These are phyloP conservation scores for Drosophila serrata DNA, from an alignment of 1,140 invertebrate genomes.

Conservation along the genomic window DNA sequence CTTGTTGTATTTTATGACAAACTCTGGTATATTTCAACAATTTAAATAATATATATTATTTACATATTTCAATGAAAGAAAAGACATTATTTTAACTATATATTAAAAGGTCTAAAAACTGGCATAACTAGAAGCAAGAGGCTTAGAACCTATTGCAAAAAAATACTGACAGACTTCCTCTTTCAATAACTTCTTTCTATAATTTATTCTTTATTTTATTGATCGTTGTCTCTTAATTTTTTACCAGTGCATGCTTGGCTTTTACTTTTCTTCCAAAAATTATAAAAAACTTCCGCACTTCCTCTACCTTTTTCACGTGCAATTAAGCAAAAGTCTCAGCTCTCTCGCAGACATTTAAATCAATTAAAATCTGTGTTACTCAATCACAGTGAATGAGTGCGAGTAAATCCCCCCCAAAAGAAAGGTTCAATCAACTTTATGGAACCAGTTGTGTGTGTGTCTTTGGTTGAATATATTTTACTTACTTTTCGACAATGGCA, in stretches of 20 bases:
- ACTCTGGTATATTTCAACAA: no score
- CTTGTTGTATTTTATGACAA: no score
- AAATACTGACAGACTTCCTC: no score
- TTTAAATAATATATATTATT: no score
- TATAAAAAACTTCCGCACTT: constrained; percentile 11
- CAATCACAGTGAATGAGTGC: constrained; percentile 32
- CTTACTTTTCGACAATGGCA: constrained; percentile 66
- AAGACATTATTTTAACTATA: no score
- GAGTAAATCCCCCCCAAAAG: not conserved
- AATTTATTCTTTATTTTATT: no score
- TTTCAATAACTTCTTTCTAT: no score
- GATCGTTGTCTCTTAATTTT: no score
- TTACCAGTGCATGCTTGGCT: constrained; percentile 12
- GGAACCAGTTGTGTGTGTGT: constrained; percentile 56
- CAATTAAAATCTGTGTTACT: constrained; percentile 70
- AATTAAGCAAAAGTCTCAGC: constrained; percentile 65
- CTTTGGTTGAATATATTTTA: not conserved
- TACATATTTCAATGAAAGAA: no score
- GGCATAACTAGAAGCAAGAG: no score
- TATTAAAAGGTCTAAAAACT: no score
- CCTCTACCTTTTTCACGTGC: constrained; percentile 51
- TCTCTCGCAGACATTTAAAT: constrained; percentile 57
- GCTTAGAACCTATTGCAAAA: no score
- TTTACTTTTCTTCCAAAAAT: constrained; percentile 39
- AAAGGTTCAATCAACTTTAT: constrained; percentile 72